Conservation (phyloP, 2,888 invertebrate genomes). For the Entomobrya proxima region DNA sequence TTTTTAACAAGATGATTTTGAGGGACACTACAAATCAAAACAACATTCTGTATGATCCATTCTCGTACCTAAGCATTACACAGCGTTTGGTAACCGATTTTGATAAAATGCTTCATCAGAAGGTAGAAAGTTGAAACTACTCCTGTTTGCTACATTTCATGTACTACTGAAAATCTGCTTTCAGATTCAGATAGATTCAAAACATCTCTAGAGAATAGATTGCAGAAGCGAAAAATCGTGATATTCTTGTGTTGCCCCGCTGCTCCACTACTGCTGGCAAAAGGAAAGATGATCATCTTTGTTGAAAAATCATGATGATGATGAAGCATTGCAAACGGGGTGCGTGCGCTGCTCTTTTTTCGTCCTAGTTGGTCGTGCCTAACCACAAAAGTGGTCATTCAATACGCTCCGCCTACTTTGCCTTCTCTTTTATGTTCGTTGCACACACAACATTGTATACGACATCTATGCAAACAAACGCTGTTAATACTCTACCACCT, state of each 20-base stretch:
- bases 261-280: neutral
- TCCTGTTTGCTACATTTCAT: too few species aligned
- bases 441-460: neutral
- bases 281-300: neutral
- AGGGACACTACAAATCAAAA: neutral
- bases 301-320: neutral
- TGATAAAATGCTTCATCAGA: neutral
- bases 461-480: neutral
- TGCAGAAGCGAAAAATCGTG: constrained; percentile 38
- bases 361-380: constrained; percentile 20
- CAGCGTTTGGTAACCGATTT: neutral
- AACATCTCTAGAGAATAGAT: too few species aligned
- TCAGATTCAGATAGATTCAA: too few species aligned
- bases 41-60: neutral
- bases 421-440: neutral
- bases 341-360: constrained; percentile 28
- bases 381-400: constrained; percentile 28
- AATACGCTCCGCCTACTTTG: constrained; percentile 13
- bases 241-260: constrained; percentile 40
- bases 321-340: neutral
- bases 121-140: constrained; percentile 18
- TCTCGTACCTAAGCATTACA: neutral
- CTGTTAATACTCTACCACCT: neutral
- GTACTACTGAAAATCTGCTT: too few species aligned
- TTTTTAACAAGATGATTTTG: neutral